Percentiles rank a stretch among this genome's conserved stretches.
Evolutionary conservation across 1,140 invertebrate species (phyloP).

Genomic region (Gonatopus flavifemur): DNA sequence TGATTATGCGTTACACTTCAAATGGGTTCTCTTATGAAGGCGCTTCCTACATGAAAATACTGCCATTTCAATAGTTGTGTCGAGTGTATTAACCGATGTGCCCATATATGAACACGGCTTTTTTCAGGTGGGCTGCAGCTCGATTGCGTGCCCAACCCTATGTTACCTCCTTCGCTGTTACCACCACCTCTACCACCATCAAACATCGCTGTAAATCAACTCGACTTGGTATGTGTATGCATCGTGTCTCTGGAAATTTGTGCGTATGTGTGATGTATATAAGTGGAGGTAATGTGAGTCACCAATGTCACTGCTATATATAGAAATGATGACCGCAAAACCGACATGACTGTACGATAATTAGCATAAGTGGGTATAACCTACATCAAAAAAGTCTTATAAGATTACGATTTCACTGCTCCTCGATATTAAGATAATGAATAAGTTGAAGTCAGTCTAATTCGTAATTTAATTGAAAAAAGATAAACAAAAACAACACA

Average conservation of each 20-base stretch:
- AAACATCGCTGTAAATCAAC: too few species aligned
- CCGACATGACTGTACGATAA: constrained; percentile 28
- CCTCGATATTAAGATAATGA: too few species aligned
- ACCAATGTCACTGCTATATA: constrained; percentile 55
- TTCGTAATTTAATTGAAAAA: too few species aligned
- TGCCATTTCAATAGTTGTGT: too few species aligned
- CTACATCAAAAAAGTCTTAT: too few species aligned
- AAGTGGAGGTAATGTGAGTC: constrained; percentile 38
- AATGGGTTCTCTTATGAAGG: too few species aligned
- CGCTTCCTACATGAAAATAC: constrained; percentile 21
- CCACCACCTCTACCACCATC: constrained; percentile 9
- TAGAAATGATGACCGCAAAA: constrained; percentile 41
- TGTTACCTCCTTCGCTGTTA: constrained; percentile 19
- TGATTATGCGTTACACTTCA: too few species aligned
- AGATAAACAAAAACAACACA: too few species aligned
- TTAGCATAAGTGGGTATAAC: constrained; percentile 29
- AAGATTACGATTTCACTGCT: too few species aligned
- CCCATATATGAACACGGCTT: constrained; percentile 49
- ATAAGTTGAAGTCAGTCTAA: too few species aligned
- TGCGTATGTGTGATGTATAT: neutral
- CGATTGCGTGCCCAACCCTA: constrained; percentile 38
- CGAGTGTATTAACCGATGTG: constrained; percentile 38
- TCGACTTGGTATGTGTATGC: constrained; percentile 16
- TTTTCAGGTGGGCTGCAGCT: constrained; percentile 39
- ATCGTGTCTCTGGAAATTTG: constrained; percentile 8